These are phyloP conservation scores for Nerophis ophidion DNA, from an alignment of 2,113 vertebrate genomes.

Conservation along the genomic window DNA sequence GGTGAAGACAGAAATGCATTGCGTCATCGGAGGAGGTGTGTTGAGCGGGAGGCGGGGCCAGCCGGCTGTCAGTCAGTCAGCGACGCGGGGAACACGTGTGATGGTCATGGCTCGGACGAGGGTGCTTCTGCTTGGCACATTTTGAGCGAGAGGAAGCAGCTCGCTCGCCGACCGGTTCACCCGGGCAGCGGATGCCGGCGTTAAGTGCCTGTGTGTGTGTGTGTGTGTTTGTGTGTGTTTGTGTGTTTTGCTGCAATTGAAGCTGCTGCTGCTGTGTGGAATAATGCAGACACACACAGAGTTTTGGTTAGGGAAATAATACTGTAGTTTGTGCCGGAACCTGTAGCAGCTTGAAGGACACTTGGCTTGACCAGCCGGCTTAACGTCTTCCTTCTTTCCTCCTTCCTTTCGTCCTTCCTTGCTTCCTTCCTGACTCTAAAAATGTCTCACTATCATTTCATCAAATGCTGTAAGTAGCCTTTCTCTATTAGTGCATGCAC, in stretches of 20 bases:
- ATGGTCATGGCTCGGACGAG: slow-evolving; percentile 61
- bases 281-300: slow-evolving; percentile 71
- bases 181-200: slow-evolving; percentile 29
- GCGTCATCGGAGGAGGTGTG: slow-evolving; percentile 69
- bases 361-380: too few relatives aligned
- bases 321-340: slow-evolving; percentile 73
- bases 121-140: slow-evolving; percentile 21
- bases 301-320: slow-evolving; percentile 75
- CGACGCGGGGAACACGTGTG: slow-evolving; percentile 75
- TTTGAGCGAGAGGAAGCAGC: slow-evolving; percentile 47
- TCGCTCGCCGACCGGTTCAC: slow-evolving; percentile 34
- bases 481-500: slow-evolving; percentile 14
- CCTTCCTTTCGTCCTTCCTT: too few relatives aligned
- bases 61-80: slow-evolving; percentile 76
- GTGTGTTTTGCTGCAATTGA: background rate
- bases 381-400: slow-evolving; percentile 40
- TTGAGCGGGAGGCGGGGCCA: slow-evolving; percentile 61
- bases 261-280: slow-evolving; percentile 52
- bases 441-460: slow-evolving; percentile 94
- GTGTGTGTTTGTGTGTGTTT: background rate
- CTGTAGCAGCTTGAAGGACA: slow-evolving; percentile 56
- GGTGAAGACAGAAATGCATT: slow-evolving; percentile 49
- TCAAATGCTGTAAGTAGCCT: slow-evolving; percentile 92
- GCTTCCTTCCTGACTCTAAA: slow-evolving; percentile 45
- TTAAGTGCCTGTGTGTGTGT: slow-evolving; percentile 11